Percentiles rank a stretch among this genome's conserved stretches.
These are phyloP conservation scores for Chionis minor DNA, from an alignment of 2,113 vertebrate species.

Conservation along the genomic window DNA sequence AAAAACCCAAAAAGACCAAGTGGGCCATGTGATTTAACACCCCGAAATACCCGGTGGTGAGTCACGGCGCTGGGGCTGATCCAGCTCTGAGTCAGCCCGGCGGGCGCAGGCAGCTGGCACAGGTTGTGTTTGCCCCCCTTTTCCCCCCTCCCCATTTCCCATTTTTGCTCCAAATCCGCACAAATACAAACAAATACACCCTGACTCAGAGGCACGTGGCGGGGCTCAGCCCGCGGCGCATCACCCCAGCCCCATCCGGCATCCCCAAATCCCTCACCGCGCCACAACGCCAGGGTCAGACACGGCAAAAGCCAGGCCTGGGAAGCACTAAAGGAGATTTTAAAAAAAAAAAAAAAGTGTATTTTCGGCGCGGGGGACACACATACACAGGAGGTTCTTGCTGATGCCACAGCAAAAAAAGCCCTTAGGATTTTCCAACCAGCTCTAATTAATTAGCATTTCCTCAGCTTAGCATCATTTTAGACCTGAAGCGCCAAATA, in stretches of 20 bases:
- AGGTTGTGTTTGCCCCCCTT: not conserved
- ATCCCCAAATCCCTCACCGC: not conserved
- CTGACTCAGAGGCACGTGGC: not conserved
- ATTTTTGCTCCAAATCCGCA: not conserved
- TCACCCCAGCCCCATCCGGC: fast-evolving
- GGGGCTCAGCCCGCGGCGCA: fast-evolving
- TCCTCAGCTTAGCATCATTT: not conserved
- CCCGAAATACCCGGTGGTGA: not conserved
- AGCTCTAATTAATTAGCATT: not conserved
- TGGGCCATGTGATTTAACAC: not conserved
- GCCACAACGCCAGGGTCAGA: not conserved
- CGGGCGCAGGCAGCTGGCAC: not conserved
- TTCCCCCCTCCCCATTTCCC: not conserved
- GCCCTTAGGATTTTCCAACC: not conserved
- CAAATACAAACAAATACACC: not conserved
- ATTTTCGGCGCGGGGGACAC: not conserved
- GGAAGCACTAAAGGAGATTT: not conserved
- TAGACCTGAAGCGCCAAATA: not conserved
- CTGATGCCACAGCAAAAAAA: not conserved
- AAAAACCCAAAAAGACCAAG: not conserved
- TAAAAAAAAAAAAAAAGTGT: no score
- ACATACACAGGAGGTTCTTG: not conserved
- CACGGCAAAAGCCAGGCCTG: not conserved
- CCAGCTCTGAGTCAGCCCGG: slow-evolving; percentile 46
- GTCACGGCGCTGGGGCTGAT: slow-evolving; percentile 7